Evolutionary conservation across 2,888 invertebrate genomes (phyloP).

Genomic region (Lasioglossum oenotherae): DNA sequence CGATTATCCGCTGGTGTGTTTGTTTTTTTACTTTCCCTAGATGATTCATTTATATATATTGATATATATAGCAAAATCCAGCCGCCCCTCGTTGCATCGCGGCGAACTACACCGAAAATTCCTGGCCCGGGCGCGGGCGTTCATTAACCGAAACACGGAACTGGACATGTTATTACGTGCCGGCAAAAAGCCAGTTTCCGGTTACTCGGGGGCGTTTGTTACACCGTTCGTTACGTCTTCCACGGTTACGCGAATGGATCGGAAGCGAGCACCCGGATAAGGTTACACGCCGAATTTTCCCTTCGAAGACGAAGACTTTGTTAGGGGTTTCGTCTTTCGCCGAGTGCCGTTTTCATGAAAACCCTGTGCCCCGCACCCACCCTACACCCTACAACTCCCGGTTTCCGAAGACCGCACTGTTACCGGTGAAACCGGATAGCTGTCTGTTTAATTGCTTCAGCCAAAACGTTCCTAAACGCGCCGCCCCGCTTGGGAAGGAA

Average conservation of each 20-base stretch:
- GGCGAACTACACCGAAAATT: background rate
- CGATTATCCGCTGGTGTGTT: background rate
- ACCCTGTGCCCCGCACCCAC: background rate
- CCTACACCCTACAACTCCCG: background rate
- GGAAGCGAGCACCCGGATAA: conserved; percentile 19
- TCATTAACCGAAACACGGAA: conserved; percentile 9
- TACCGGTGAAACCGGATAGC: conserved; percentile 71
- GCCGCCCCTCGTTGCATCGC: background rate
- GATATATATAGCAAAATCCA: background rate
- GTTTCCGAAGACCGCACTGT: conserved; percentile 40
- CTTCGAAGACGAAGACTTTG: conserved; percentile 64
- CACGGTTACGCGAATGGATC: conserved; percentile 36
- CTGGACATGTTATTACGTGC: background rate
- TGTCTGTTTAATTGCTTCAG: conserved; percentile 74
- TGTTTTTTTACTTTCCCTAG: background rate
- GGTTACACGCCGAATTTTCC: conserved; percentile 55
- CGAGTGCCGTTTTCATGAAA: conserved; percentile 65
- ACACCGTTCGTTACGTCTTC: conserved; percentile 45
- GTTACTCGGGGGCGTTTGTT: conserved; percentile 54
- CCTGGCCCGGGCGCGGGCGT: background rate
- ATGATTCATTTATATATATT: background rate
- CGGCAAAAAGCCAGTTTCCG: conserved; percentile 39
- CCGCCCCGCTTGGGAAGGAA: conserved; percentile 57
- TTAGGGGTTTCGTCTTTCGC: conserved; percentile 68
- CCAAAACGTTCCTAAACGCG: conserved; percentile 56